These are phyloP conservation scores for Meleagris gallopavo DNA, from an alignment of 2,113 vertebrate genomes.

Conservation along the genomic window DNA sequence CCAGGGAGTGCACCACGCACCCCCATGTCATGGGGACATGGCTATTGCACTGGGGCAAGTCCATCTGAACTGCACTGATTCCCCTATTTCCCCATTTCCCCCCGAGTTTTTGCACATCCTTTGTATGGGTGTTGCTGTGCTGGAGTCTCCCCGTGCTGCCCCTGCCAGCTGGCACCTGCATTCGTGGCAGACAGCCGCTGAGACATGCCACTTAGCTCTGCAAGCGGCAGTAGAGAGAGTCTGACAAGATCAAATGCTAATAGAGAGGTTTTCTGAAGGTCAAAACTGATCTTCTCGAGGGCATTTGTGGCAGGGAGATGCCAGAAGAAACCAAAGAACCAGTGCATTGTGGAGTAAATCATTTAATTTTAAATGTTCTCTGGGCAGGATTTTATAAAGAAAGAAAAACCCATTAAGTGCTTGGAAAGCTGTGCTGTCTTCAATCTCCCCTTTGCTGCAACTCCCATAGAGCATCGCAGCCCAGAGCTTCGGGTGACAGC, in stretches of 20 bases:
- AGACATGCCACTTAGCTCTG: not conserved
- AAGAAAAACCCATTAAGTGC: not conserved
- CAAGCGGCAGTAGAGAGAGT: slow-evolving; percentile 9
- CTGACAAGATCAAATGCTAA: slow-evolving; percentile 55
- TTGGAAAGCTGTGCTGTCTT: not conserved
- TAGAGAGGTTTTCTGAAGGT: slow-evolving; percentile 53
- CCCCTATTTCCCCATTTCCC: not conserved
- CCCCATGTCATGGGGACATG: too few species aligned
- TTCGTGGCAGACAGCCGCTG: accelerated
- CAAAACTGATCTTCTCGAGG: not conserved
- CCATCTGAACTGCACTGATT: not conserved
- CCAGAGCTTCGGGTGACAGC: not conserved
- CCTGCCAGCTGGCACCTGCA: not conserved
- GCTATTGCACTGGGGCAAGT: too few species aligned
- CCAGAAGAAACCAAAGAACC: slow-evolving; percentile 50
- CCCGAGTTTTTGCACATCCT: not conserved
- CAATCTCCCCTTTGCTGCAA: not conserved
- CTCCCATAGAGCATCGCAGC: not conserved
- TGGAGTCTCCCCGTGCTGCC: not conserved
- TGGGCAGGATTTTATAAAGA: not conserved
- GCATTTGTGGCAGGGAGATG: slow-evolving; percentile 6
- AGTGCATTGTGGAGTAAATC: slow-evolving; percentile 15
- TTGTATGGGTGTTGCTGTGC: not conserved
- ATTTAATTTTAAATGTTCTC: slow-evolving; percentile 42
- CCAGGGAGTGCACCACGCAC: not conserved